Evolutionary conservation across 1,140 invertebrate species (phyloP), one percentile per base, ranked within the genome.

Genomic region (Camponotus vicinus): DNA sequence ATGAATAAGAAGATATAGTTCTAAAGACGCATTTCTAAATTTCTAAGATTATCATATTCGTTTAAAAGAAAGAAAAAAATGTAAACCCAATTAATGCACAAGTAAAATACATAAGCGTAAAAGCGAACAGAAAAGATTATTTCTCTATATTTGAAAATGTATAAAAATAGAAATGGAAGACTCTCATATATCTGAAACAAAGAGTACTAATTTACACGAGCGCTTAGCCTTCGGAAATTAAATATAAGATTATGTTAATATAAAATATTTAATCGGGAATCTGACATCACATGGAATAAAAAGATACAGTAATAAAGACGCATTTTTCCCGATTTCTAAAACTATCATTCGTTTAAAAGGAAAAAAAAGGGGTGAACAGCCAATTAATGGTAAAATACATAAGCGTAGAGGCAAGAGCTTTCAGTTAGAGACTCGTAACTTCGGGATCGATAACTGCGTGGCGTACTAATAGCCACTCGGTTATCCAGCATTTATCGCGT

Each of bases 401-500:
- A 21, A 59, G 18, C 67, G 67, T 59, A 82, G 71, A 71, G 73
- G 45, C 79, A 27, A 4, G 18, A 4, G 18, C 37, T 70, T 21
- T 70, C 79, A 45, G 37, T 82, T 64, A 42, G 37, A 42, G 59
- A 42, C 21, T 69, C 67, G 27, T 49, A 66, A 66, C 37, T 32
- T 27, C 3, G 5, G 27, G 21, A 73, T 59, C 52, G 79, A 82
- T 71, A 82, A 61, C 37, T 59, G 27, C 15, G 37, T 34, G 37
- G 21, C 42, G 11, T 52, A 63, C 9, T 32, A 71, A 70, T 82
- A 82, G 71, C 15, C 66, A 37, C 57, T 40, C 52, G 40, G 78
- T 37, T 82, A 71, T 71, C 67, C 21, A 59, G 78, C 66, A 73
- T 82, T 82, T 82, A 82, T 82, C 52, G 67, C 79, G 52, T 70